Evolutionary conservation across 2,888 invertebrate genomes (phyloP), one percentile per base, ranked within the genome.

Genomic region (Cryptophagus acutangulus): DNA sequence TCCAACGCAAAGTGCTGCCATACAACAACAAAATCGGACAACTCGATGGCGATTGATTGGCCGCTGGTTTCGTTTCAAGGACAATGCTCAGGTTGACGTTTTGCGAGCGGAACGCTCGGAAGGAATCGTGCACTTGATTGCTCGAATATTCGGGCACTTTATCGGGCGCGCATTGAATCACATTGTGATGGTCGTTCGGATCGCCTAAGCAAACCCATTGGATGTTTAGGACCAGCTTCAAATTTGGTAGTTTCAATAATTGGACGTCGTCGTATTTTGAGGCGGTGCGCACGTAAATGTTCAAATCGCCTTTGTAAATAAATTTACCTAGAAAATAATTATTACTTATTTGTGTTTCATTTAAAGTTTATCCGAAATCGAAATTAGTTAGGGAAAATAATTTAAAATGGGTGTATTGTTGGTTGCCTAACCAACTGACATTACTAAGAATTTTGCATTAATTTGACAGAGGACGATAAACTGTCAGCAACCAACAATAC

Each of bases 261-360:
- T 91, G 83, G 63, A 95, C 95, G 71, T 99, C 99, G 70, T 99
- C 97, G 72, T 99, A 99, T 67, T 99, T 96, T 45, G 96, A 96
- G 0, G 97, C 97, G 0, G 97, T 99, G 41, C 95, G 79, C 1
- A 95, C 93, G 61, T 87, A 93, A 55, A 97, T 89, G 69, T 94
- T 91, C 43, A 99, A 72, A 62, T 95, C 90, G 2, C 96, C 95
- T 60, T 92, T 88, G 59, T 93, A 86, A 35, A 91, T 82, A 41
- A 93, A 84, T 69, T 87, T 89, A 0, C 84, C 82, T 82, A 61
- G 25, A 70, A 67, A n/a, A n/a, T n/a, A n/a, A n/a, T n/a, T n/a
- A n/a, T n/a, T n/a, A n/a, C n/a, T n/a, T n/a, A n/a, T n/a, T n/a
- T n/a, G n/a, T n/a, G n/a, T n/a, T n/a, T n/a, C n/a, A n/a, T n/a